phyloP scores from a whole-genome alignment of 2,113 vertebrate species.

The Sander lucioperca region DNA sequence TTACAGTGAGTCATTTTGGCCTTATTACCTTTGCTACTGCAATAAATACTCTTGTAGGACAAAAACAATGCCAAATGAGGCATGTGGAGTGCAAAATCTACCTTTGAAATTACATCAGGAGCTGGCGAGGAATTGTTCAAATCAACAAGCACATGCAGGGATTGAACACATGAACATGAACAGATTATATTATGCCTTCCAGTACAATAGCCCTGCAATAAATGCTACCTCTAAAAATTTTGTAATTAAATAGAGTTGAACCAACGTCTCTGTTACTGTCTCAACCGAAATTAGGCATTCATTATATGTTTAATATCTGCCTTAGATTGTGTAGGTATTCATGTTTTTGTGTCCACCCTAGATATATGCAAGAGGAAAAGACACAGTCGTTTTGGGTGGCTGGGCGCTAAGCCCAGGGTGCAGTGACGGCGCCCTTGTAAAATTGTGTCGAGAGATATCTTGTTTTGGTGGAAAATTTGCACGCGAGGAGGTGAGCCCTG shows the following conservation, averaged over 20 bases:
- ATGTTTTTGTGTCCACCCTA: slow-evolving; percentile 2
- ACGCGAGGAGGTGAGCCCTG: not conserved
- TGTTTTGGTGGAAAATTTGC: not conserved
- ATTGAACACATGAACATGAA: not conserved
- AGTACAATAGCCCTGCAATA: too few relatives aligned
- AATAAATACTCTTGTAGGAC: slow-evolving; percentile 30
- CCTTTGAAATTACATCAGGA: not conserved
- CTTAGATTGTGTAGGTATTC: not conserved
- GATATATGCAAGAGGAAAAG: not conserved
- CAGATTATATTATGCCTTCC: not conserved
- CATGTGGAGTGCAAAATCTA: not conserved
- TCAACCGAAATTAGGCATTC: not conserved
- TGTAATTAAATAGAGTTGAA: too few relatives aligned
- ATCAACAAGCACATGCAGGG: not conserved
- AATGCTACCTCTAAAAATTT: too few relatives aligned
- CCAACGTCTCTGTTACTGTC: not conserved
- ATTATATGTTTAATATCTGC: not conserved
- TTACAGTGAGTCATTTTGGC: slow-evolving; percentile 49
- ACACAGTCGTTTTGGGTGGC: not conserved
- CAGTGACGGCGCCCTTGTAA: not conserved
- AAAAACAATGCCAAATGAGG: not conserved
- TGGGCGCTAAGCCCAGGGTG: not conserved
- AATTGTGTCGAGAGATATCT: not conserved
- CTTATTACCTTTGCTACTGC: slow-evolving; percentile 16
- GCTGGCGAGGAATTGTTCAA: slow-evolving; percentile 6